A percentile compares a stretch with the other conserved stretches of the same genome.
phyloP scores from a whole-genome alignment of 2,113 vertebrate genomes.

The Axis porcinus region DNA sequence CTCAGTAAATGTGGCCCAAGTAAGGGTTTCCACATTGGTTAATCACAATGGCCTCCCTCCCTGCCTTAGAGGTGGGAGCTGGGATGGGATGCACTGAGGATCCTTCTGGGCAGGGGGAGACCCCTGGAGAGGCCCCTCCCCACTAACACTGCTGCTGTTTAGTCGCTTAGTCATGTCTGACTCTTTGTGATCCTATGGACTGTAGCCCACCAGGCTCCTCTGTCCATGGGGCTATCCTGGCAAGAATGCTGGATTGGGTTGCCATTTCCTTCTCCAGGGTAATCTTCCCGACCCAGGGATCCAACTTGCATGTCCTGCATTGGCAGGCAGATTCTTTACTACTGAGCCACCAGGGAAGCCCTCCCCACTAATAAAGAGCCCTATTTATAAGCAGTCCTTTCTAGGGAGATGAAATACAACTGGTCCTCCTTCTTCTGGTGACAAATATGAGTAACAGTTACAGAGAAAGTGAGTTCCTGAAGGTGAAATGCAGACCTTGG shows the following conservation, averaged over 20 bases:
- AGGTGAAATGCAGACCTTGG: neutral
- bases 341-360: too few species aligned
- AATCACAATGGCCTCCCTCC: neutral
- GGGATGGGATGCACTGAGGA: neutral
- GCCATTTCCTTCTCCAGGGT: too few species aligned
- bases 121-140: neutral
- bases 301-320: too few species aligned
- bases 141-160: too few species aligned
- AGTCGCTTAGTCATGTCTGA: neutral
- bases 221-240: neutral
- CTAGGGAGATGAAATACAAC: neutral
- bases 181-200: neutral
- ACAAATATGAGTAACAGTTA: neutral
- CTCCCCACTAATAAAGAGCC: neutral
- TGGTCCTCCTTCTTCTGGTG: neutral
- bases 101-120: neutral
- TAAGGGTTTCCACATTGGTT: neutral
- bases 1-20: neutral
- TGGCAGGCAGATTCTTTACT: too few species aligned
- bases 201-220: neutral
- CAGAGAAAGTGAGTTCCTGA: neutral
- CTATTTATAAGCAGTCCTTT: neutral
- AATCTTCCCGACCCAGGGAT: too few species aligned
- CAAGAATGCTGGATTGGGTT: neutral
- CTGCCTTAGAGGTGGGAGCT: neutral